These are phyloP conservation scores for Neolamprologus toae DNA, from an alignment of 2,113 vertebrate genomes.

Conservation along the genomic window DNA sequence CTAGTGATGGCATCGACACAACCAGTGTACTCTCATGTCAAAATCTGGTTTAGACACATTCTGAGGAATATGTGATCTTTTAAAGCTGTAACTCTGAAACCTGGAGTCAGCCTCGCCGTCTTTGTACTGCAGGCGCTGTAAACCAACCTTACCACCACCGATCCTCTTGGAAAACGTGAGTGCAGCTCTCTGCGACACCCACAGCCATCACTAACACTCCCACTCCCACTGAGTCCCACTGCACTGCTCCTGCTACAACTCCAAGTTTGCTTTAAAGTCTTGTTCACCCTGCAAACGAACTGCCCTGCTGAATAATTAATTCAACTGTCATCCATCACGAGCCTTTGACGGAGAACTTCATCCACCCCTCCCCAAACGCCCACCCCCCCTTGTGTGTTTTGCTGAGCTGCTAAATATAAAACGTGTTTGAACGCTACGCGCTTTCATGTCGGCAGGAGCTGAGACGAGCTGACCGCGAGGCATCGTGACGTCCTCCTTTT, in stretches of 20 bases:
- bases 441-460: constrained; percentile 24
- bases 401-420: constrained; percentile 26
- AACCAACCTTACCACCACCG: not conserved
- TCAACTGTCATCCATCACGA: not conserved
- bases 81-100: not conserved
- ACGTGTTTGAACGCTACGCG: not conserved
- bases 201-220: not conserved
- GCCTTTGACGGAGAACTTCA: not conserved
- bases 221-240: fast-evolving
- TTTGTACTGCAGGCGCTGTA: not conserved
- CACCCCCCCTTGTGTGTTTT: not conserved
- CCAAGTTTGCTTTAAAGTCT: not conserved
- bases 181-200: not conserved
- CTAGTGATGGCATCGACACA: fast-evolving
- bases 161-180: not conserved
- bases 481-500: not conserved
- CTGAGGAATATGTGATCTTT: not conserved
- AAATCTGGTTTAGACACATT: not conserved
- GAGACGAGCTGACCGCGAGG: constrained; percentile 31
- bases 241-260: not conserved
- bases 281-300: not conserved
- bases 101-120: not conserved
- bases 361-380: not conserved
- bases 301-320: constrained; percentile 3
- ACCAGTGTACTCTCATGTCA: not conserved